phyloP scores from a whole-genome alignment of 2,113 vertebrate genomes.

The Pseudolaguvia tuberculata region DNA sequence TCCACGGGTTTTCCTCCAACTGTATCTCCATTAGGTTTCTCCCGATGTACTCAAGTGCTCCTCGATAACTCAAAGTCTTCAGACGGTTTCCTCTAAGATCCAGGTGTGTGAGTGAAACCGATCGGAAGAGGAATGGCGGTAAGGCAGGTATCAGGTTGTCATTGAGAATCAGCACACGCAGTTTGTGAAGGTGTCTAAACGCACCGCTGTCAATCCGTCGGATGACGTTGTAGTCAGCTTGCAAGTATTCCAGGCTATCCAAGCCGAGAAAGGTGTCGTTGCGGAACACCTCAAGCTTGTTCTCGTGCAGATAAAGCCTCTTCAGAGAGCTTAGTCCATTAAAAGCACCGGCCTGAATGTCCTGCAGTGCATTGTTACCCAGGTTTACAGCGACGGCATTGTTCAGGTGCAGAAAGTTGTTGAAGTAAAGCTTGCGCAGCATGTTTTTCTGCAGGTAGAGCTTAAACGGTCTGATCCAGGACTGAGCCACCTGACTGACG shows the following conservation, averaged over 20 bases:
- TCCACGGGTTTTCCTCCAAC: slow-evolving; percentile 98
- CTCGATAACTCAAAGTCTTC: slow-evolving; percentile 88
- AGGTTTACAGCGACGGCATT: slow-evolving; percentile 96
- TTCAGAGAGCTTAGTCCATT: slow-evolving; percentile 86
- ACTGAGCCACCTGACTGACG: slow-evolving; percentile 93
- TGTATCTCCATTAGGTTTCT: slow-evolving; percentile 96
- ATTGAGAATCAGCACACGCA: slow-evolving; percentile 95
- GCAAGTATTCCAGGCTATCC: slow-evolving; percentile 91
- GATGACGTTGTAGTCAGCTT: slow-evolving; percentile 98
- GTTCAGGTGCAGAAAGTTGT: slow-evolving; percentile 95
- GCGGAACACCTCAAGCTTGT: slow-evolving; percentile 95
- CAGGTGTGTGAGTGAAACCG: slow-evolving; percentile 94
- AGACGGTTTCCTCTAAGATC: slow-evolving; percentile 95
- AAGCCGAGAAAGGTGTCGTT: slow-evolving; percentile 95
- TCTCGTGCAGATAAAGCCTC: slow-evolving; percentile 94
- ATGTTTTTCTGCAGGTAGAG: slow-evolving; percentile 98
- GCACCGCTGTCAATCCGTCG: slow-evolving; percentile 94
- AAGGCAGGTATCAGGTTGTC: slow-evolving; percentile 96
- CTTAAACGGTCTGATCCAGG: slow-evolving; percentile 97
- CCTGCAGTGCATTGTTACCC: slow-evolving; percentile 96
- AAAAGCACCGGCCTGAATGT: slow-evolving; percentile 95
- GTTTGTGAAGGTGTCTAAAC: slow-evolving; percentile 90
- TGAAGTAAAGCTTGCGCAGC: slow-evolving; percentile 94
- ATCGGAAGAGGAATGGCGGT: slow-evolving; percentile 92
- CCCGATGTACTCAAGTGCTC: slow-evolving; percentile 92